Evolutionary conservation across 2,888 invertebrate genomes (phyloP).

Genomic region (Apamea monoglypha): DNA sequence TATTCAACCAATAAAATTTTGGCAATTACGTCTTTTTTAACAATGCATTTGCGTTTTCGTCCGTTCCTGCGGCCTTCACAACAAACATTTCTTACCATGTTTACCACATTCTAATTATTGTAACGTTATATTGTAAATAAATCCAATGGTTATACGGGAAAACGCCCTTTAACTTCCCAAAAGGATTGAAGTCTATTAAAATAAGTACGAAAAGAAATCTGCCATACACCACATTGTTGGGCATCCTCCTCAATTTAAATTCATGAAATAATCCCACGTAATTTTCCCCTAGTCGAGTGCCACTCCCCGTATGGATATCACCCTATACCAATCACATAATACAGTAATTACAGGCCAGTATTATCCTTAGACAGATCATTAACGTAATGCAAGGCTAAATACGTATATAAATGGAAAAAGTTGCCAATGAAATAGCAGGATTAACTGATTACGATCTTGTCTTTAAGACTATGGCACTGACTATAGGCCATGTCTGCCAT

Average conservation of each 20-base stretch:
- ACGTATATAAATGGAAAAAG: conserved; percentile 48
- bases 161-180: not conserved
- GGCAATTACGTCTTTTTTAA: not conserved
- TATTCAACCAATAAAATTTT: not conserved
- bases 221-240: not conserved
- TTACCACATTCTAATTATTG: not conserved
- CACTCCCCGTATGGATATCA: conserved; percentile 29
- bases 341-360: conserved; percentile 31
- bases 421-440: conserved; percentile 34
- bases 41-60: too few species aligned
- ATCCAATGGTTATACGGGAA: not conserved
- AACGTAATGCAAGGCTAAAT: conserved; percentile 31
- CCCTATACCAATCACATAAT: conserved; percentile 32
- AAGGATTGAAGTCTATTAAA: not conserved
- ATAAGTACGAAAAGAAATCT: not conserved
- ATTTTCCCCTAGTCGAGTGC: not conserved
- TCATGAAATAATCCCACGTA: not conserved
- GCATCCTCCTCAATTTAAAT: not conserved
- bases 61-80: too few species aligned
- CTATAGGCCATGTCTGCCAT: not conserved
- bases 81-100: not conserved
- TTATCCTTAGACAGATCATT: conserved; percentile 33
- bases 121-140: not conserved
- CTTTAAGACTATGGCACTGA: not conserved
- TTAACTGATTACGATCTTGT: conserved; percentile 39